phyloP scores from a whole-genome alignment of 1,140 invertebrate genomes.

The Ceratoteleas bidentatus region DNA sequence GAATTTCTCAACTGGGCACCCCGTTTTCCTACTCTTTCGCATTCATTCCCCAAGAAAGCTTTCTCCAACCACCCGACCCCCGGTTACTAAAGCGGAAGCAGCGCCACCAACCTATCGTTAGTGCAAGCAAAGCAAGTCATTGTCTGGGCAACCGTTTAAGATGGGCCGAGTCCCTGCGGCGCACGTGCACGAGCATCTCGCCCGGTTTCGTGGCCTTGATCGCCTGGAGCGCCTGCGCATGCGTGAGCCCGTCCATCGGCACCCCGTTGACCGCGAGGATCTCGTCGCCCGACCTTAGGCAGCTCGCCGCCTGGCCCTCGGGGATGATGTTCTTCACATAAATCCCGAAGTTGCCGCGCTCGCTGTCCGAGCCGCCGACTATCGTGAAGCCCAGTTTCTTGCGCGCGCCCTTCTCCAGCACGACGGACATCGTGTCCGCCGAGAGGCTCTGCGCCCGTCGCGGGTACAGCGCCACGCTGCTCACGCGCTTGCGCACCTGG shows the following conservation, averaged over 20 bases:
- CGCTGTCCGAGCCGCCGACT: constrained; percentile 87
- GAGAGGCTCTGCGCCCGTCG: constrained; percentile 72
- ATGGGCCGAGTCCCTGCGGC: constrained; percentile 79
- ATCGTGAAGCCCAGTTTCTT: constrained; percentile 89
- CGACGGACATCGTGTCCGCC: constrained; percentile 73
- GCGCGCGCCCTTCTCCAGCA: constrained; percentile 84
- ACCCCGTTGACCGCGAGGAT: constrained; percentile 86
- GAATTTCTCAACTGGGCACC: too few relatives aligned
- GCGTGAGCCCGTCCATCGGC: constrained; percentile 83
- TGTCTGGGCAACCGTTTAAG: constrained; percentile 74
- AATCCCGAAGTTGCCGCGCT: constrained; percentile 86
- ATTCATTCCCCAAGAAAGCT: background rate
- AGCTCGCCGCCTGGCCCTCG: constrained; percentile 85
- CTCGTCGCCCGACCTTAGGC: constrained; percentile 85
- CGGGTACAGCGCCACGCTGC: constrained; percentile 31
- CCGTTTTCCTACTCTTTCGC: too few relatives aligned
- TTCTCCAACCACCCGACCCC: background rate
- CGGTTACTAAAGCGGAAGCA: constrained; percentile 71
- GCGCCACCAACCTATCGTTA: constrained; percentile 71
- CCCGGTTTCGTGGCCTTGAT: constrained; percentile 86
- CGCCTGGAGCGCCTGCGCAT: constrained; percentile 84
- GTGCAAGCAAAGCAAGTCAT: constrained; percentile 44
- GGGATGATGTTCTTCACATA: constrained; percentile 87
- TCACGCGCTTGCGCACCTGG: constrained; percentile 73
- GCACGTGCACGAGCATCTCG: constrained; percentile 84